A percentile compares a stretch with the other conserved stretches of the same genome.
phyloP scores from a whole-genome alignment of 2,797 vertebrate genomes.

The Siniperca undulata region DNA sequence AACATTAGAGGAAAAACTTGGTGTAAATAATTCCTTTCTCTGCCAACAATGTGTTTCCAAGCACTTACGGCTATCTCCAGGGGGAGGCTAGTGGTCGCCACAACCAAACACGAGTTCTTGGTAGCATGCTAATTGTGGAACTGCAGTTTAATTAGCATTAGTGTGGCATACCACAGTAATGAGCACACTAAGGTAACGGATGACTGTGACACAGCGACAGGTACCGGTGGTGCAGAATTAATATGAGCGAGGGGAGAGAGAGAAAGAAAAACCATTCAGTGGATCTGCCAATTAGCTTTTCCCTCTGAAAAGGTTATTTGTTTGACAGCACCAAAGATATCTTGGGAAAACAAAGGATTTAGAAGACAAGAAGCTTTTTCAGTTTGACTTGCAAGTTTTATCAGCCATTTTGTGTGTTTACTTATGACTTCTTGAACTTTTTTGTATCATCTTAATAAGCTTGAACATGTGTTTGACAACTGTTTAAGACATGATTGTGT shows the following conservation, averaged over 20 bases:
- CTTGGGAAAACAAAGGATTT: constrained; percentile 65
- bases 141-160: constrained; percentile 76
- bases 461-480: constrained; percentile 23
- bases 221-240: constrained; percentile 69
- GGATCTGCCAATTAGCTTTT: constrained; percentile 76
- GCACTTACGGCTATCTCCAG: constrained; percentile 47
- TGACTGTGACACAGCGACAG: constrained; percentile 72
- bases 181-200: constrained; percentile 71
- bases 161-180: constrained; percentile 67
- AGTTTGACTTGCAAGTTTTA: constrained; percentile 66
- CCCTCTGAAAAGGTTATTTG: constrained; percentile 74
- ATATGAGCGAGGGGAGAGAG: constrained; percentile 33
- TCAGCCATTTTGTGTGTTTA: constrained; percentile 59
- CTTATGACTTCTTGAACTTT: constrained; percentile 52
- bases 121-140: constrained; percentile 71
- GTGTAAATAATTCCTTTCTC: constrained; percentile 46
- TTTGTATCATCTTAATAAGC: constrained; percentile 26
- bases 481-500: not conserved
- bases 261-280: constrained; percentile 48
- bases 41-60: constrained; percentile 50
- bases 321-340: constrained; percentile 67
- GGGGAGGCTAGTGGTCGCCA: constrained; percentile 40
- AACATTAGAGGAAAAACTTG: constrained; percentile 20
- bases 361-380: constrained; percentile 43
- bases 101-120: constrained; percentile 49